phyloP scores from a whole-genome alignment of 1,140 invertebrate species.

The Hylyphantes graminicola region DNA sequence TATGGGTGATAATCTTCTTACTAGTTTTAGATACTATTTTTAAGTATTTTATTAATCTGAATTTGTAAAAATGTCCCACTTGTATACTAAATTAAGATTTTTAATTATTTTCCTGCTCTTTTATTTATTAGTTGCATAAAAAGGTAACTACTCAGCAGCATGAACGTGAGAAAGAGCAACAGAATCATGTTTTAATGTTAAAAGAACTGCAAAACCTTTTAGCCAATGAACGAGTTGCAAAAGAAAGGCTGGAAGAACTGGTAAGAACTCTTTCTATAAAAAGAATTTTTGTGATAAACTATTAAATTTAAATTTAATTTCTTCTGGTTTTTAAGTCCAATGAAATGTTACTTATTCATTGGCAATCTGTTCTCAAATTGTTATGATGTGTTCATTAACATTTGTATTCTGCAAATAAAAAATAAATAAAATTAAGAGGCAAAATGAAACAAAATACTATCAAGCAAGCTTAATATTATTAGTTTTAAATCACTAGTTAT shows the following conservation, averaged over 20 bases:
- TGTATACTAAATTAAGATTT: not conserved
- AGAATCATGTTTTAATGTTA: constrained; percentile 78
- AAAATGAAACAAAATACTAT: no score
- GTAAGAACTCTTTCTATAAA: constrained; percentile 61
- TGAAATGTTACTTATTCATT: no score
- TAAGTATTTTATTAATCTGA: not conserved
- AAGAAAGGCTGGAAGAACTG: constrained; percentile 74
- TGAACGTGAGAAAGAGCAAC: constrained; percentile 82
- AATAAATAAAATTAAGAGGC: no score
- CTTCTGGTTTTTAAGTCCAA: no score
- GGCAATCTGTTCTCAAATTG: no score
- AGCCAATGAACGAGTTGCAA: constrained; percentile 73
- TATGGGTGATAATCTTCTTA: not conserved
- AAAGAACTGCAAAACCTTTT: constrained; percentile 77
- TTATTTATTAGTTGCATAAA: constrained; percentile 73
- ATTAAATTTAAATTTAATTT: no score
- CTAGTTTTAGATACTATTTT: not conserved
- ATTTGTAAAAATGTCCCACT: not conserved
- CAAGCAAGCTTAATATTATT: no score
- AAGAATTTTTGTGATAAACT: not conserved
- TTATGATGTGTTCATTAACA: no score
- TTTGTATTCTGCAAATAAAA: no score
- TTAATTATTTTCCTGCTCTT: not conserved
- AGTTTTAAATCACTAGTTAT: no score
- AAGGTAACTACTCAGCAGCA: constrained; percentile 76